These are phyloP conservation scores for Sebastes nivosus DNA, from an alignment of 2,797 vertebrate species.

Conservation along the genomic window DNA sequence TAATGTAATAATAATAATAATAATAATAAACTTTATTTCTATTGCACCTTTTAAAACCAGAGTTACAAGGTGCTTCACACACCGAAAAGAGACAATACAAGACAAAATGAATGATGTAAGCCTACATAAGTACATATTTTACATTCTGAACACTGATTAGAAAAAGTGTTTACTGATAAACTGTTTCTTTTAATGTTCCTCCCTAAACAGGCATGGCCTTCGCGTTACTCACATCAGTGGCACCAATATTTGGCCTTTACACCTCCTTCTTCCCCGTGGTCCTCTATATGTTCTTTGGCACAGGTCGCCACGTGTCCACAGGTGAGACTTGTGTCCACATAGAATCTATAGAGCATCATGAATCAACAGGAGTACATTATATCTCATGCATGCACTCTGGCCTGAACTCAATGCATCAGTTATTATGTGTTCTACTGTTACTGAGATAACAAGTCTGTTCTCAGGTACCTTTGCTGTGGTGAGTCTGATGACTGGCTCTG, in stretches of 20 bases:
- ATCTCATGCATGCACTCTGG: background rate
- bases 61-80: no score
- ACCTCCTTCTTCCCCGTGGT: slow-evolving; percentile 94
- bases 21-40: no score
- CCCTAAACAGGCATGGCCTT: slow-evolving; percentile 90
- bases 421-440: background rate
- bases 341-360: rapidly evolving
- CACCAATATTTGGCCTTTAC: slow-evolving; percentile 93
- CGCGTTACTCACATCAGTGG: slow-evolving; percentile 91
- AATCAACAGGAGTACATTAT: background rate
- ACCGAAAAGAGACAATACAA: no score
- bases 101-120: background rate
- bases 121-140: background rate
- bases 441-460: slow-evolving; percentile 12
- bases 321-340: slow-evolving; percentile 74
- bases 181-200: background rate
- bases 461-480: slow-evolving; percentile 93
- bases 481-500: slow-evolving; percentile 92
- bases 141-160: background rate
- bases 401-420: background rate
- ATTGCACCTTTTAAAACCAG: no score
- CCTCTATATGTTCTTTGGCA: slow-evolving; percentile 91
- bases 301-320: slow-evolving; percentile 92
- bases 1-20: no score
- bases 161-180: background rate